These are phyloP conservation scores for Polymixis flavicincta DNA, from an alignment of 2,888 invertebrate genomes.

Conservation along the genomic window DNA sequence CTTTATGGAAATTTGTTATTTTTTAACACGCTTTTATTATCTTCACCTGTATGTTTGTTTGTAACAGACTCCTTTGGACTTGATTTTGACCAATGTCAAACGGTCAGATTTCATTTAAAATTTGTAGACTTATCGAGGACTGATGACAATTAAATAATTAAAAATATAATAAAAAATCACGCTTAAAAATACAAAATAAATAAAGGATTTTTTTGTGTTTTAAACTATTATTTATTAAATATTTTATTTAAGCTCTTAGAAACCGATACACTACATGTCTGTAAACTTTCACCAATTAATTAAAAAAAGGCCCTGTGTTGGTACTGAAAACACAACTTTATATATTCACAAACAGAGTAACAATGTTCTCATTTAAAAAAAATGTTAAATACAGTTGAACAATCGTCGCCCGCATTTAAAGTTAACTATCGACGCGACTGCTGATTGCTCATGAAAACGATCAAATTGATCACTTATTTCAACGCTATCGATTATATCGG, in stretches of 20 bases:
- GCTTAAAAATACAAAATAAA: too few relatives aligned
- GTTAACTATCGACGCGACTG: not conserved
- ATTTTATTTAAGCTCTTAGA: not conserved
- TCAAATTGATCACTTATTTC: constrained; percentile 29
- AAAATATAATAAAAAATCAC: too few relatives aligned
- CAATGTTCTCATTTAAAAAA: not conserved
- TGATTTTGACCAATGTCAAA: too few relatives aligned
- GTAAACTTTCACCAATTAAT: not conserved
- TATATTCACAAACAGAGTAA: not conserved
- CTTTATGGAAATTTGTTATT: too few relatives aligned
- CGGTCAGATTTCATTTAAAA: too few relatives aligned
- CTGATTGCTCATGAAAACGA: constrained; percentile 32
- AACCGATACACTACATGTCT: not conserved
- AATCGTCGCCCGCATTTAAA: not conserved
- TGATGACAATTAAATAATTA: too few relatives aligned
- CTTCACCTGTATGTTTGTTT: too few relatives aligned
- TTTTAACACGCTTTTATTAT: too few relatives aligned
- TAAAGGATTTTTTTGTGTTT: too few relatives aligned
- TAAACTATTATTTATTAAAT: too few relatives aligned
- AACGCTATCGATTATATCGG: constrained; percentile 6
- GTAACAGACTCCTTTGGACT: too few relatives aligned
- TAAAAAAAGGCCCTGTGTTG: not conserved
- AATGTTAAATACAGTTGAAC: not conserved
- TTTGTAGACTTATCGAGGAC: too few relatives aligned
- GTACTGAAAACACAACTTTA: not conserved